phyloP scores from a whole-genome alignment of 2,113 vertebrate species.

The Alces alces region DNA sequence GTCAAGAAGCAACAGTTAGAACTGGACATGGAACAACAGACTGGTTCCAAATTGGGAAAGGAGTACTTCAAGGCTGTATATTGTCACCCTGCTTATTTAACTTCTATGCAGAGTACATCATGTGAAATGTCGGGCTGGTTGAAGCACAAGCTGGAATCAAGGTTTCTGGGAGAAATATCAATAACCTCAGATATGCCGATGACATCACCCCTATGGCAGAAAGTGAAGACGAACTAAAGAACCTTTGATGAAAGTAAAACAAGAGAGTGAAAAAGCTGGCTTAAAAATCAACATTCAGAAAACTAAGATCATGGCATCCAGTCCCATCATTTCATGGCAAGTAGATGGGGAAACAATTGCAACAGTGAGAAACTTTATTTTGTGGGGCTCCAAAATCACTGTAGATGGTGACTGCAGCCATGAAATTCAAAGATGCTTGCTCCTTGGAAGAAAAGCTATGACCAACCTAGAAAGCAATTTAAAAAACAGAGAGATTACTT shows the following conservation, averaged over 20 bases:
- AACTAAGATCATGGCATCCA: neutral
- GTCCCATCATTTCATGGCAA: neutral
- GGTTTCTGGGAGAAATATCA: neutral
- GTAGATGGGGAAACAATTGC: neutral
- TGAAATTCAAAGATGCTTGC: neutral
- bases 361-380: neutral
- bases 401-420: neutral
- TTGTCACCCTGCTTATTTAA: neutral
- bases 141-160: neutral
- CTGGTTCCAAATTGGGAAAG: neutral
- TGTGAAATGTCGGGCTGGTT: accelerated
- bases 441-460: neutral
- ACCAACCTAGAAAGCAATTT: neutral
- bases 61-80: neutral
- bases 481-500: neutral
- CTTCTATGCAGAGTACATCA: neutral
- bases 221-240: neutral
- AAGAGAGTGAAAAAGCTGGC: neutral
- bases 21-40: neutral
- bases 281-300: neutral
- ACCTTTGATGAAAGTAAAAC: neutral
- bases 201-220: neutral
- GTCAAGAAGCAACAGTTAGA: neutral
- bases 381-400: neutral
- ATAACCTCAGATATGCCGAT: neutral